These are phyloP conservation scores for Ennomos fuscantarius DNA, from an alignment of 2,888 invertebrate genomes.

Conservation along the genomic window DNA sequence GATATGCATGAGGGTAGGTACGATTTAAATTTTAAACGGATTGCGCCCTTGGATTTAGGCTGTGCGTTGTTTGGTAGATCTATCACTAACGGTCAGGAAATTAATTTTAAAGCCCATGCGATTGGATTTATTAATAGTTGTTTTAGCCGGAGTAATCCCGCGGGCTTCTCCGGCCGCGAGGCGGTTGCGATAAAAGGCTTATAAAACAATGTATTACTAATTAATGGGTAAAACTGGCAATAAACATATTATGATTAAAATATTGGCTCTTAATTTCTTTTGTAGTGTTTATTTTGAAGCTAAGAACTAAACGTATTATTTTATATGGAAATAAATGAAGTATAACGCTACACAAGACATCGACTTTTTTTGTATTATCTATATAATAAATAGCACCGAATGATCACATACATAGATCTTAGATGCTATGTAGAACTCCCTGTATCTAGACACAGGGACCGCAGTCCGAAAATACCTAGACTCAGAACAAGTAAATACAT, in stretches of 20 bases:
- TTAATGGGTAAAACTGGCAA: conserved; percentile 50
- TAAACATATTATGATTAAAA: conserved; percentile 22
- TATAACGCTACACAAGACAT: too few species aligned
- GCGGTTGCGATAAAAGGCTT: conserved; percentile 64
- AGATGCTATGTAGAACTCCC: too few species aligned
- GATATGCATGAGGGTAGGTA: conserved; percentile 85
- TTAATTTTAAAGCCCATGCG: conserved; percentile 67
- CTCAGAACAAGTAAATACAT: too few species aligned
- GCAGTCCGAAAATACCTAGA: too few species aligned
- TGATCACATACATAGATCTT: too few species aligned
- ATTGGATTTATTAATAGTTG: conserved; percentile 74
- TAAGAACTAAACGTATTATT: too few species aligned
- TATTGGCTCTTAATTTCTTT: too few species aligned
- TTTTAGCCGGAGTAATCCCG: conserved; percentile 65
- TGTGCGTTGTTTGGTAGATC: conserved; percentile 78
- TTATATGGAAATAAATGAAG: too few species aligned
- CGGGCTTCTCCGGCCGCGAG: conserved; percentile 51
- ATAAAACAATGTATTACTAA: conserved; percentile 57
- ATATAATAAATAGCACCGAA: too few species aligned
- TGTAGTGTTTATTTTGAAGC: too few species aligned
- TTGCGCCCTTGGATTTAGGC: conserved; percentile 82
- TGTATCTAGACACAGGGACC: too few species aligned
- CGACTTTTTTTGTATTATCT: too few species aligned
- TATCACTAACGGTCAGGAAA: conserved; percentile 67
- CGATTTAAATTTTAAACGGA: conserved; percentile 85